A percentile compares a stretch with the other conserved stretches of the same genome.
Evolutionary conservation across 2,113 vertebrate genomes (phyloP).

Genomic region (Prietella phreatophila): DNA sequence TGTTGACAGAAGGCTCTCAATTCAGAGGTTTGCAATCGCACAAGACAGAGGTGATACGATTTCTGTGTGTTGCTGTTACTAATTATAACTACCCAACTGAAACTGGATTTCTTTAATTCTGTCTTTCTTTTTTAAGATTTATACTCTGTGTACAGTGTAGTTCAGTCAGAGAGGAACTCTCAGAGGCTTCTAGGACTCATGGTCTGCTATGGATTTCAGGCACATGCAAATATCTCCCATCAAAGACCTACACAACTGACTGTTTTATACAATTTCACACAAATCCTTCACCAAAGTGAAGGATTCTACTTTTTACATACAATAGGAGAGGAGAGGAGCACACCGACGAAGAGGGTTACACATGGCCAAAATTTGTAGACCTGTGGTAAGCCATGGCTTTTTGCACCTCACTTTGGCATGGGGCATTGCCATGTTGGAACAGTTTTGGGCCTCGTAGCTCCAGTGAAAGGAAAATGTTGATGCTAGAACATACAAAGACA

Average conservation of each 20-base stretch:
- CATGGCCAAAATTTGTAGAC: not conserved
- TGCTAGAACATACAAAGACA: not conserved
- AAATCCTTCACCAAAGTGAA: not conserved
- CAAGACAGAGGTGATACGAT: constrained; percentile 9
- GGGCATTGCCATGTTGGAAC: not conserved
- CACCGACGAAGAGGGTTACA: too few species aligned
- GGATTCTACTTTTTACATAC: not conserved
- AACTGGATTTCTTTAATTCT: not conserved
- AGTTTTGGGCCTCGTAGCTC: not conserved
- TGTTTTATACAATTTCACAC: not conserved
- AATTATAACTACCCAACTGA: not conserved
- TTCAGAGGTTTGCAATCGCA: constrained; percentile 1
- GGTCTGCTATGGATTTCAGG: not conserved
- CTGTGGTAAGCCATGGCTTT: not conserved
- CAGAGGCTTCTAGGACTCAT: not conserved
- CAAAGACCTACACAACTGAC: not conserved
- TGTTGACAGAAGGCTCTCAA: constrained; percentile 55
- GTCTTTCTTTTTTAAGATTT: not conserved
- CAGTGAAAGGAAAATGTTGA: not conserved
- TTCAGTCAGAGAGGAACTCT: not conserved
- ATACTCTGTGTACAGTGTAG: not conserved
- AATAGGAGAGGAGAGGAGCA: too few species aligned
- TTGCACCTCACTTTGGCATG: not conserved
- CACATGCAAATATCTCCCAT: not conserved
- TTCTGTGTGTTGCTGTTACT: constrained; percentile 2